Percentiles rank a stretch among this genome's conserved stretches.
phyloP scores from a whole-genome alignment of 1,140 invertebrate species.

The Lethrus apterus region DNA sequence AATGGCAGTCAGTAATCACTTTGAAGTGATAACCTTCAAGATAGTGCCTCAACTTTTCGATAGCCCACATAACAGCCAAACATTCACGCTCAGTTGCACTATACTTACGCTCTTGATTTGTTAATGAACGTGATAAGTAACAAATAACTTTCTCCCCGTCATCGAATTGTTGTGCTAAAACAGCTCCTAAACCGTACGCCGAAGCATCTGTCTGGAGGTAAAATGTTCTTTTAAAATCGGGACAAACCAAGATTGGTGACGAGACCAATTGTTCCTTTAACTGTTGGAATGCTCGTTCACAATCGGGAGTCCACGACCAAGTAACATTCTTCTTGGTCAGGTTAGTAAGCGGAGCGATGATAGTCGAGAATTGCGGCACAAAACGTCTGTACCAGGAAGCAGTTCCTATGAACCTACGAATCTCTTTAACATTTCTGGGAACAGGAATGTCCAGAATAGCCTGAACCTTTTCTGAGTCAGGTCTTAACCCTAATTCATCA shows the following conservation, averaged over 20 bases:
- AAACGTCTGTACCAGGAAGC: constrained; percentile 42
- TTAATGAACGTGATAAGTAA: too few relatives aligned
- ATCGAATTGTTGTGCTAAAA: constrained; percentile 16
- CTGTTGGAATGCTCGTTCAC: constrained; percentile 1
- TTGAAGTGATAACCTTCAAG: too few relatives aligned
- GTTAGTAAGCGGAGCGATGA: constrained; percentile 35
- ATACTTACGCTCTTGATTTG: too few relatives aligned
- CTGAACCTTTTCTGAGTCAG: constrained; percentile 38
- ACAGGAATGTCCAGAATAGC: constrained; percentile 38
- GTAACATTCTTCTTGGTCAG: constrained; percentile 28
- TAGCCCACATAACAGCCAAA: too few relatives aligned
- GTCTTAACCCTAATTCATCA: constrained; percentile 31
- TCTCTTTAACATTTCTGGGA: constrained; percentile 35
- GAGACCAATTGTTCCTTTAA: constrained; percentile 14
- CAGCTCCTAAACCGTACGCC: constrained; percentile 1
- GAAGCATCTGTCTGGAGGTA: constrained; percentile 19
- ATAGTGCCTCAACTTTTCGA: too few relatives aligned
- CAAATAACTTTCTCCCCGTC: too few relatives aligned
- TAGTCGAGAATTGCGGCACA: constrained; percentile 34
- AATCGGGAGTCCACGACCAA: constrained; percentile 19
- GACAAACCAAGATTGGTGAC: constrained; percentile 18
- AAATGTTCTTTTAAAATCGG: constrained; percentile 20
- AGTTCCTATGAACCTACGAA: constrained; percentile 38
- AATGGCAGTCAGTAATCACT: too few relatives aligned
- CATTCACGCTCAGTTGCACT: too few relatives aligned